Evolutionary conservation across 2,113 vertebrate genomes (phyloP).

Genomic region (Hippocampus mohnikei): DNA sequence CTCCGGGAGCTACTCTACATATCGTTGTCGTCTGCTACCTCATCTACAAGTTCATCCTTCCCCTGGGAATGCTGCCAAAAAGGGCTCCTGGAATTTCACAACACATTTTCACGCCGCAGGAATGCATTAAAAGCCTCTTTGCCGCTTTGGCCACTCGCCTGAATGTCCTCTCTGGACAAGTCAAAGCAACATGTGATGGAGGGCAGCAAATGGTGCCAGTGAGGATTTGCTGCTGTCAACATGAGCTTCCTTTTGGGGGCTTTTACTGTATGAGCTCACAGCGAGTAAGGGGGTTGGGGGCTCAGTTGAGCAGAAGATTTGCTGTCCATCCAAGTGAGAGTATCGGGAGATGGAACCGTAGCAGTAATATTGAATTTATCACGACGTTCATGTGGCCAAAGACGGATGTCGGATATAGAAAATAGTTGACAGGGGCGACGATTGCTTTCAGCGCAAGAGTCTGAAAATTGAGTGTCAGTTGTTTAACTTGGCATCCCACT

Average conservation of each 20-base stretch:
- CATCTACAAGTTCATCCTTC: conserved; percentile 9
- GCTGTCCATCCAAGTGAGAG: conserved; percentile 45
- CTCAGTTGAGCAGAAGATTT: conserved; percentile 35
- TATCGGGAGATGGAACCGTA: conserved; percentile 42
- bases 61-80: conserved; percentile 24
- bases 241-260: conserved; percentile 41
- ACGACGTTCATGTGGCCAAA: conserved; percentile 45
- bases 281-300: background rate
- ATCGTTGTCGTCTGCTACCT: conserved; percentile 7
- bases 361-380: conserved; percentile 52
- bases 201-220: conserved; percentile 62
- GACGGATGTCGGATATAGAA: conserved; percentile 7
- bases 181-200: conserved; percentile 19
- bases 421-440: background rate
- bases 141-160: background rate
- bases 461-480: too few species aligned
- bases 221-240: conserved; percentile 32
- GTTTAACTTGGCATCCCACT: too few species aligned
- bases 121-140: conserved; percentile 7
- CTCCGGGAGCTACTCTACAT: conserved; percentile 13
- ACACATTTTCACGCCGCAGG: background rate
- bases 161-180: conserved; percentile 20
- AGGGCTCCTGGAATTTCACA: conserved; percentile 17
- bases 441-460: too few species aligned
- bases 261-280: conserved; percentile 34